These are phyloP conservation scores for Acyrthosiphon pisum DNA, from an alignment of 1,140 invertebrate species.

Conservation along the genomic window DNA sequence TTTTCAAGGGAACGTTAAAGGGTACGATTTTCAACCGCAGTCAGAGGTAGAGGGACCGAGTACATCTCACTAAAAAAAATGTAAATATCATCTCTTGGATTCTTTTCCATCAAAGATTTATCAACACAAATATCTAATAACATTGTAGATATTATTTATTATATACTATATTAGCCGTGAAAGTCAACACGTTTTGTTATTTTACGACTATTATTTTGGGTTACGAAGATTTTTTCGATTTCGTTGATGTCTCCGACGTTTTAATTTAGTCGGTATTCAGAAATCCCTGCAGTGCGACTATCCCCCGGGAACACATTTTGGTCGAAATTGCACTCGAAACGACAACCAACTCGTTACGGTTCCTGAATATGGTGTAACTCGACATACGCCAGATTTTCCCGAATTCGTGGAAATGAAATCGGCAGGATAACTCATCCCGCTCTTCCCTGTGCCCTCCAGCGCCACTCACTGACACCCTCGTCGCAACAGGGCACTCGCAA, in stretches of 20 bases:
- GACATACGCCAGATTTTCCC: neutral
- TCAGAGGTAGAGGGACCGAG: too few relatives aligned
- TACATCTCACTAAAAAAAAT: too few relatives aligned
- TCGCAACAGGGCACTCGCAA: neutral
- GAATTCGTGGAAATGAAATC: constrained; percentile 2
- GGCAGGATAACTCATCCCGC: neutral
- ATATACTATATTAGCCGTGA: neutral
- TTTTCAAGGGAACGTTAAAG: too few relatives aligned
- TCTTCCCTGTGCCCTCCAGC: neutral
- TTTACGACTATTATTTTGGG: neutral
- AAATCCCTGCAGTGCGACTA: neutral
- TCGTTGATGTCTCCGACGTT: neutral
- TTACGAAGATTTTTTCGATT: neutral
- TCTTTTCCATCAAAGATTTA: too few relatives aligned
- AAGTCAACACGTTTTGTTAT: neutral
- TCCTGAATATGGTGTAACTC: neutral
- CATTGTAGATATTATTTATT: too few relatives aligned
- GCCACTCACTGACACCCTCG: neutral
- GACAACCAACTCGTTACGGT: constrained; percentile 32
- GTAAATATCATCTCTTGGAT: too few relatives aligned
- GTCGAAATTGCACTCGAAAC: constrained; percentile 23
- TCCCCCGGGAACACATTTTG: constrained; percentile 13
- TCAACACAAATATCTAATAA: too few relatives aligned
- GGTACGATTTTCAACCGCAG: too few relatives aligned
- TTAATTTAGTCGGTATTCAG: constrained; percentile 29